Base-by-base conservation (phyloP, 2,797 vertebrate species). In the Meda fulgida region DNA sequence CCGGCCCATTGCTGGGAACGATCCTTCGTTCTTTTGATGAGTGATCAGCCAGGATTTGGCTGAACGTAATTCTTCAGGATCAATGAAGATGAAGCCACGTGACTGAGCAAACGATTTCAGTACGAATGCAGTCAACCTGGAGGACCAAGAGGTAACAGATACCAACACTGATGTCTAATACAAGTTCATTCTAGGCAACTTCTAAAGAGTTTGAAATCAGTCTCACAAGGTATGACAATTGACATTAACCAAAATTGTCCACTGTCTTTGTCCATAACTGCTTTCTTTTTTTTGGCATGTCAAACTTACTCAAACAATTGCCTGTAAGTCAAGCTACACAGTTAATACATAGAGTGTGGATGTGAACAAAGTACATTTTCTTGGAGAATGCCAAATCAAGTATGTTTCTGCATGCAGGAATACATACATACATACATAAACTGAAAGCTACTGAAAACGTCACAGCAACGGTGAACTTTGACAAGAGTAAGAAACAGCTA, bases 91-190 rank as follows among this genome's bases (percentile, higher is more conserved):
- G 92, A 98, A 98, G 40, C 95, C 96, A 43, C 96, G 95, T 3
- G 97, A 98, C 93, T 98, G 97, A 26, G 97, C 96, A 40, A 99
- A 98, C 86, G 97, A 98, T 93, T 98, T 98, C 81, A 98, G 93
- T 80, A 99, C 97, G 89, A 98, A 98, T 4, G 97, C 97, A 3
- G 97, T 99, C 89, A 98, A 94, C 97, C 97, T 99, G 81, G 46
- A 76, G 38, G 26, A 69, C 19, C 31, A 80, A 84, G 60, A 40
- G 19, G 43, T 36, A 40, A 53, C 7, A 80, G 14, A 69, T 53
- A 34, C 4, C 29, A 69, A 34, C 43, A 51, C 31, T 48, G 6
- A 71, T 13, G 14, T 26, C 21, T 43, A 31, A 71, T 63, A 29
- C 34, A 73, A 26, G 7, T 66, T 46, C 1, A 72, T 65, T 51